Percentiles rank a stretch among this genome's conserved stretches.
Conservation (phyloP, 2,797 vertebrate genomes). For the Lacerta agilis region DNA sequence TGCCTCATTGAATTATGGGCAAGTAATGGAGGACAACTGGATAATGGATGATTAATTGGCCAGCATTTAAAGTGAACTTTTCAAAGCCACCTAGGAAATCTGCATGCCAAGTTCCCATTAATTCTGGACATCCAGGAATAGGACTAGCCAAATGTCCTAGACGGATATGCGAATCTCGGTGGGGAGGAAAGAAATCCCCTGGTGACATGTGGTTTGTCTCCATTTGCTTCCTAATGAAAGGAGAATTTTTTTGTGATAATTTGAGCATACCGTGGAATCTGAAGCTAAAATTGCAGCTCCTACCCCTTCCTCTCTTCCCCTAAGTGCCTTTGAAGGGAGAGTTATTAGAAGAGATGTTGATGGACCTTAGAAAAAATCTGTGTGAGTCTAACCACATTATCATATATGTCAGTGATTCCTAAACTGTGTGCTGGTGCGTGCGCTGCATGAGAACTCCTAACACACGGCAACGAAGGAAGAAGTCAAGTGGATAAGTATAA, state of each 20-base stretch:
- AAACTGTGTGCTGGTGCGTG: background rate
- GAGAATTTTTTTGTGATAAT: background rate
- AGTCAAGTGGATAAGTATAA: background rate
- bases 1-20: slow-evolving; percentile 14
- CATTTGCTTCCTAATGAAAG: slow-evolving; percentile 9
- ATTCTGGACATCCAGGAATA: background rate
- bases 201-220: slow-evolving; percentile 1
- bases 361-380: background rate
- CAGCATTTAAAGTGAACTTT: background rate
- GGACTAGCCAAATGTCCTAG: slow-evolving; percentile 21
- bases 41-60: slow-evolving; percentile 34
- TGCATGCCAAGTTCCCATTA: slow-evolving; percentile 1
- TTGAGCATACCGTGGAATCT: background rate
- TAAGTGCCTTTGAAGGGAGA: background rate
- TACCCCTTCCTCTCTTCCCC: too few relatives aligned
- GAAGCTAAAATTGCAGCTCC: background rate
- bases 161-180: background rate
- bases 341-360: background rate
- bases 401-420: background rate
- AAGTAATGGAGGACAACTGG: slow-evolving; percentile 12
- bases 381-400: background rate
- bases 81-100: background rate
- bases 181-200: background rate
- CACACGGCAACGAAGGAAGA: background rate
- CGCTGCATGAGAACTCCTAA: background rate